These are phyloP conservation scores for Prosapia bicincta DNA, from an alignment of 2,888 invertebrate genomes.

Conservation along the genomic window DNA sequence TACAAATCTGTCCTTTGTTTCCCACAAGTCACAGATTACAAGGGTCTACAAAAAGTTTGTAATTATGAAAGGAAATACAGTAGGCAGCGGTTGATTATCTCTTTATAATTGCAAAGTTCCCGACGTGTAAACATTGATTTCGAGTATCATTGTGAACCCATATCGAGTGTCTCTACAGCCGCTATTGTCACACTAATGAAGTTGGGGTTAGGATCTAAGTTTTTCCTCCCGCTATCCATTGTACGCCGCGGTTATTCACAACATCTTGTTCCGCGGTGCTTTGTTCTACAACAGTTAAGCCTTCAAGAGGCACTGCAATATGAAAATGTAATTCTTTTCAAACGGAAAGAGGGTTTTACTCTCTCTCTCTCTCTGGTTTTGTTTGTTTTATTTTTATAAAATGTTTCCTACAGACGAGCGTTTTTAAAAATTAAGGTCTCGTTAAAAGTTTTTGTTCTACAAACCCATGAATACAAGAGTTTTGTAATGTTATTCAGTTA, in stretches of 20 bases:
- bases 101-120: neutral
- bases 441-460: neutral
- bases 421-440: neutral
- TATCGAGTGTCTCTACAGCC: neutral
- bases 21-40: neutral
- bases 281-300: neutral
- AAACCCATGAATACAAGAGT: neutral
- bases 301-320: neutral
- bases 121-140: neutral
- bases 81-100: neutral
- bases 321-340: neutral
- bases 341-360: neutral
- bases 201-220: neutral
- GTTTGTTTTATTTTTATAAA: neutral
- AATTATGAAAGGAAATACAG: neutral
- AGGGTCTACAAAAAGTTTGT: neutral
- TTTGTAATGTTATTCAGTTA: neutral
- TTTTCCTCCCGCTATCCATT: too few species aligned
- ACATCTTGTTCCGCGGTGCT: neutral
- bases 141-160: neutral
- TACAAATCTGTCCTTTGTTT: neutral
- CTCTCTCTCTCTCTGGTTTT: neutral
- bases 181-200: neutral
- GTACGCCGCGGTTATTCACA: neutral
- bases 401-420: neutral